Conservation (phyloP, 2,113 vertebrate genomes). For the Rutilus rutilus region DNA sequence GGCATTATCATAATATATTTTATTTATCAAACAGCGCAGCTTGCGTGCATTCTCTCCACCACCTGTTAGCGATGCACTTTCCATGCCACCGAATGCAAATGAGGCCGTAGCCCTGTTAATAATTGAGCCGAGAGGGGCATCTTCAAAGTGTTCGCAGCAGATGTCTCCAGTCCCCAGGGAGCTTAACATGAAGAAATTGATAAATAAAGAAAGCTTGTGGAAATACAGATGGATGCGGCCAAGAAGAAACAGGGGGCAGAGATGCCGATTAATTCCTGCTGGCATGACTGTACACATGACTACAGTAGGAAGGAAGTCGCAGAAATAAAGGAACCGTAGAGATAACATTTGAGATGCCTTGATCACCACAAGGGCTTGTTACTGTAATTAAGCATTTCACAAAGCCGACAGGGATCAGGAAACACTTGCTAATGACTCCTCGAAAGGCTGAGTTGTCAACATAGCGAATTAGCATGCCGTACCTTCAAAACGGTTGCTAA, state of each 20-base stretch:
- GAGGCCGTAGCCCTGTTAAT: slow-evolving; percentile 68
- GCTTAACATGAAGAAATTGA: slow-evolving; percentile 75
- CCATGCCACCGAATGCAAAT: slow-evolving; percentile 72
- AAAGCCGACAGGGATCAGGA: slow-evolving; percentile 7
- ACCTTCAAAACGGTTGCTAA: neutral
- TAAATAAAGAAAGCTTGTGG: slow-evolving; percentile 74
- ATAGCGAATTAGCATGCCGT: neutral
- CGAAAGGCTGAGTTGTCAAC: neutral
- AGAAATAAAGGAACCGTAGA: slow-evolving; percentile 46
- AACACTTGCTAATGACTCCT: neutral
- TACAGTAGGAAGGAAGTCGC: slow-evolving; percentile 18
- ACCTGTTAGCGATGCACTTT: slow-evolving; percentile 74
- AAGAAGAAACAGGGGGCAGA: slow-evolving; percentile 40
- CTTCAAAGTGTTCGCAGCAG: slow-evolving; percentile 76
- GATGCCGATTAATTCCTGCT: slow-evolving; percentile 57
- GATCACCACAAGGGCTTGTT: neutral
- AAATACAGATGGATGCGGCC: slow-evolving; percentile 68
- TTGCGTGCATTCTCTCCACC: slow-evolving; percentile 63
- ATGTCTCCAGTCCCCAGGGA: slow-evolving; percentile 75
- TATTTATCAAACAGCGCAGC: slow-evolving; percentile 74
- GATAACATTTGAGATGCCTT: neutral
- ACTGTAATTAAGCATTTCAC: neutral
- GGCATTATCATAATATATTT: slow-evolving; percentile 76
- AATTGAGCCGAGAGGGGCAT: slow-evolving; percentile 71
- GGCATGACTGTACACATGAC: slow-evolving; percentile 42